Percentiles rank a stretch among this genome's conserved stretches.
Conservation (phyloP, 2,888 invertebrate species). For the Hofmannophila pseudospretella region DNA sequence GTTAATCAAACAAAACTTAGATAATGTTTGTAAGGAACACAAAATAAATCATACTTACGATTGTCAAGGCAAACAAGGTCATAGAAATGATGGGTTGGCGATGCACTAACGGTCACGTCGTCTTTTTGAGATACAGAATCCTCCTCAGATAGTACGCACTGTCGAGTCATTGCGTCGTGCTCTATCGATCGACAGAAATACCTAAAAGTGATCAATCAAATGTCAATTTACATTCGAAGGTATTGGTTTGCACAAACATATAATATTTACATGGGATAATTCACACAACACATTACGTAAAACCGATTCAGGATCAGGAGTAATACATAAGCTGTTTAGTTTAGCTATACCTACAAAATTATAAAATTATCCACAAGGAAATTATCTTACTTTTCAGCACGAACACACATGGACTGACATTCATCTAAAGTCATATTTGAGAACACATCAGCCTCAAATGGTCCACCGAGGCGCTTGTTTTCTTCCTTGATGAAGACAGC, state of each 20-base stretch:
- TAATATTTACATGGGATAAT: too few species aligned
- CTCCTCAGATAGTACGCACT: constrained; percentile 94
- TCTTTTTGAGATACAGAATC: constrained; percentile 94
- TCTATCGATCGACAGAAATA: constrained; percentile 93
- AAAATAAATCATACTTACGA: constrained; percentile 81
- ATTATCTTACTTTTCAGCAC: constrained; percentile 87
- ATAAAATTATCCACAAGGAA: neutral
- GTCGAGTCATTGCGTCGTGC: constrained; percentile 90
- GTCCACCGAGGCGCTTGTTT: constrained; percentile 90
- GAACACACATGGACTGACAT: constrained; percentile 91
- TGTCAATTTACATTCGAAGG: too few species aligned
- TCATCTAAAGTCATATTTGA: constrained; percentile 91
- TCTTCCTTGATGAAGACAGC: constrained; percentile 94
- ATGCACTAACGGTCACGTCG: constrained; percentile 90
- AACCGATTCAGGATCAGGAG: too few species aligned
- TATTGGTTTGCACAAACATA: too few species aligned
- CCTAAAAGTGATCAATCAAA: constrained; percentile 44
- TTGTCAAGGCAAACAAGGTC: constrained; percentile 93
- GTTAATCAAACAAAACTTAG: neutral
- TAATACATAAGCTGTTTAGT: too few species aligned
- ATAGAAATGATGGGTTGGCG: constrained; percentile 91
- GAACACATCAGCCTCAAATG: constrained; percentile 92
- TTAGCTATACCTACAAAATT: too few species aligned
- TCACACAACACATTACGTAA: too few species aligned
- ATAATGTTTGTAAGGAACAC: neutral